Conservation (phyloP, 1,140 invertebrate species). For the Cotesia glomerata region DNA sequence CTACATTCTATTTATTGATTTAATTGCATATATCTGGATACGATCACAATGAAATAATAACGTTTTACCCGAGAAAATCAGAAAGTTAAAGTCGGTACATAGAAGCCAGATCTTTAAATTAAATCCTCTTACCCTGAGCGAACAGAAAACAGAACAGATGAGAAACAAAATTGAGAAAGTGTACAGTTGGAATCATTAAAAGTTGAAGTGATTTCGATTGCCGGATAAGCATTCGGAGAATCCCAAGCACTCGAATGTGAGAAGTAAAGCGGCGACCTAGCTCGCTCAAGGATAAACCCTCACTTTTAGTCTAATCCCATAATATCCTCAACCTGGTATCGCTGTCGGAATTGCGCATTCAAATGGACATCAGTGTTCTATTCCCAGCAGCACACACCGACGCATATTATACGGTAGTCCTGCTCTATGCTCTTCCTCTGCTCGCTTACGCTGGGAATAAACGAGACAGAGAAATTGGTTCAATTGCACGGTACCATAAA, state of each 20-base stretch:
- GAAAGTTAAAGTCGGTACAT: too few species aligned
- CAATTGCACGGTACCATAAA: neutral
- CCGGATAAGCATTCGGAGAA: too few species aligned
- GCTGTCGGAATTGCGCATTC: conserved; percentile 44
- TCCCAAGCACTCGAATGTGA: too few species aligned
- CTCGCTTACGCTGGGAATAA: neutral
- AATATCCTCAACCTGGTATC: conserved; percentile 33
- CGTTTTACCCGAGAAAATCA: too few species aligned
- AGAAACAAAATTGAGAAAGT: too few species aligned
- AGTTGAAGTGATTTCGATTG: conserved; percentile 28
- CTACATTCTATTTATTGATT: too few species aligned
- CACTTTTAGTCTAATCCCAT: conserved; percentile 33
- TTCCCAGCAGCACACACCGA: conserved; percentile 17
- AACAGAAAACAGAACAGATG: too few species aligned
- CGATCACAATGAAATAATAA: too few species aligned
- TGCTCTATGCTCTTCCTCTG: too few species aligned
- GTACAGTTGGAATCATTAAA: conserved; percentile 9
- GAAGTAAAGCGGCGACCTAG: neutral
- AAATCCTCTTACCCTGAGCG: neutral
- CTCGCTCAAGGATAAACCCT: neutral
- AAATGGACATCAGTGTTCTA: conserved; percentile 46
- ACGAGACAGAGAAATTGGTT: neutral
- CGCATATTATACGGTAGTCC: neutral
- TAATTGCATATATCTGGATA: too few species aligned
- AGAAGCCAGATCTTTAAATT: too few species aligned